These are phyloP conservation scores for Cryptus viduatorius DNA, from an alignment of 2,888 invertebrate genomes.

Conservation along the genomic window DNA sequence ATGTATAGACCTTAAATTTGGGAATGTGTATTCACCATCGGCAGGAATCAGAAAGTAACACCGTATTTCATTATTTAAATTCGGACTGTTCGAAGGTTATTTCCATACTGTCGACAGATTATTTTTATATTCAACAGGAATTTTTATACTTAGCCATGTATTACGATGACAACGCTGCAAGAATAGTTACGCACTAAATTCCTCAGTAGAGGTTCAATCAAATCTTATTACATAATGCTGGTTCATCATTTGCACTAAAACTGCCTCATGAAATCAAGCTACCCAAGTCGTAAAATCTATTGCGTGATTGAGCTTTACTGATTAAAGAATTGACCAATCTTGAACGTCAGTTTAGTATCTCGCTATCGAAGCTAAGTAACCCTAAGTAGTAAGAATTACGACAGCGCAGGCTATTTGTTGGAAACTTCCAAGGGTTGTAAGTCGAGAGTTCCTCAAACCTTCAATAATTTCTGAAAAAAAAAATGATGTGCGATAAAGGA, in stretches of 20 bases:
- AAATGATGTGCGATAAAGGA: no score
- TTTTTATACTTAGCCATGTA: not conserved
- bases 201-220: not conserved
- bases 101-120: no score
- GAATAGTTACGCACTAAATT: not conserved
- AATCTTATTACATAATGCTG: not conserved
- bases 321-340: constrained; percentile 18
- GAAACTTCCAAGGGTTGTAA: no score
- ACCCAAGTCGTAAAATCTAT: not conserved
- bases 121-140: not conserved
- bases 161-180: not conserved
- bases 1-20: no score
- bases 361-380: not conserved
- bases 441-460: no score
- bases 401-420: no score
- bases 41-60: no score
- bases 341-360: not conserved
- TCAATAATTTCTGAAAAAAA: no score
- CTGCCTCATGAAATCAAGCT: not conserved
- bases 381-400: not conserved
- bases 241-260: not conserved
- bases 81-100: no score
- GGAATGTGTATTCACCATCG: no score
- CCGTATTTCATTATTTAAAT: no score
- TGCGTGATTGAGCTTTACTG: constrained; percentile 2